Base-by-base conservation (phyloP, 2,888 invertebrate genomes). In the Eupithecia exiguata region DNA sequence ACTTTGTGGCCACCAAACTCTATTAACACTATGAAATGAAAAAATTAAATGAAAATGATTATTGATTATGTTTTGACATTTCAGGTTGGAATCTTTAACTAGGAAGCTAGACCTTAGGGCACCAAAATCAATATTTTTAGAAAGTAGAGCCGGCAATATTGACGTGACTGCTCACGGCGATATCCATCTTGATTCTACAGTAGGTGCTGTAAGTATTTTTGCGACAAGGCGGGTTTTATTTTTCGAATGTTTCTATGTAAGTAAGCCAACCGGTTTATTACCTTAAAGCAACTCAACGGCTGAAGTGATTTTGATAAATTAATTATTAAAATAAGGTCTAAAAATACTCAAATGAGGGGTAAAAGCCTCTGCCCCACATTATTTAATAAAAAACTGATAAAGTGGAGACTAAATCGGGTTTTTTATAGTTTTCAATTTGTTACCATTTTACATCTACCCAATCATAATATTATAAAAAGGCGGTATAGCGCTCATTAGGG, bases 81-180 rank as follows among this genome's bases (percentile, higher is more conserved):
- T 67, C 91, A 98, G 97, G 86, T 91, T 98, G 85, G 97, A 98
- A 87, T 98, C 98, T 0, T 95, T 97, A 14, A 97, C 97, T n/a
- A 95, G 97, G 79, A 95, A 96, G 14, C 90, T 98, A 79, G 96
- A 96, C 81, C 92, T 98, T 72, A 95, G 95, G 79, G 97, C 97
- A 5, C 96, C 97, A 1, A 95, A 96, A 76, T 96, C 96, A 21
- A 96, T 98, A 78, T 95, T 95, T 71, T 92, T 98, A 68, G 97
- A 97, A 87, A 97, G 98, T 61, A 95, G 97, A 86, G 97, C 97
- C 0, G 98, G 98, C 21, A 96, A 96, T 83, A 97, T 98, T 78
- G 95, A 95, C 72, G 96, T 97, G 49, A 95, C 95, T 67, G 96
- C 97, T 74, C 95, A 97, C 77, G 96, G 96, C 72, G 96, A 97